These are phyloP conservation scores for Lasioglossum figueresi DNA, from an alignment of 2,888 invertebrate genomes.

Conservation along the genomic window DNA sequence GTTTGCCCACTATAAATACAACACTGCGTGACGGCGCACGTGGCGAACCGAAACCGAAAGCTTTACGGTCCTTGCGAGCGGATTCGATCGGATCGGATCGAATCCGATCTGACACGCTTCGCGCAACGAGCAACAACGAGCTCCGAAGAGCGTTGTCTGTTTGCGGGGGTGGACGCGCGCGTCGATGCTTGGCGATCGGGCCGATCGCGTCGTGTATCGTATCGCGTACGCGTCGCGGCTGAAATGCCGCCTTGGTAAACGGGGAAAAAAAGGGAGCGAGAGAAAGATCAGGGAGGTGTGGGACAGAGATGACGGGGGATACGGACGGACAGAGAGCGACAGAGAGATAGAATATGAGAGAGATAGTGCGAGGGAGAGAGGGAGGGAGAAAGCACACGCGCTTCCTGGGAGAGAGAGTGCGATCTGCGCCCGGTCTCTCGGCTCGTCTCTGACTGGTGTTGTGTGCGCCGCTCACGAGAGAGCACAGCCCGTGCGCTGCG, in stretches of 20 bases:
- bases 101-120: neutral
- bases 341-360: slow-evolving; percentile 28
- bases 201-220: slow-evolving; percentile 33
- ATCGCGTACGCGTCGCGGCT: slow-evolving; percentile 32
- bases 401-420: slow-evolving; percentile 69
- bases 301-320: slow-evolving; percentile 29
- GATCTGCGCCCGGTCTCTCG: slow-evolving; percentile 80
- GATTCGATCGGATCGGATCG: neutral
- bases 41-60: slow-evolving; percentile 28
- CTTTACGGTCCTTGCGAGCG: neutral
- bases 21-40: slow-evolving; percentile 47
- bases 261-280: slow-evolving; percentile 12
- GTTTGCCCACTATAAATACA: slow-evolving; percentile 56
- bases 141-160: neutral
- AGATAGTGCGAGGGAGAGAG: slow-evolving; percentile 34
- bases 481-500: slow-evolving; percentile 75
- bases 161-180: slow-evolving; percentile 25
- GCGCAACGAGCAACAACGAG: neutral
- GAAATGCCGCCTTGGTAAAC: slow-evolving; percentile 22
- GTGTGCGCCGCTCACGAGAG: slow-evolving; percentile 79
- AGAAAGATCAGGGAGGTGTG: slow-evolving; percentile 15
- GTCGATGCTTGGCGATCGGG: slow-evolving; percentile 13
- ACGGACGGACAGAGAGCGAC: slow-evolving; percentile 25
- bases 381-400: slow-evolving; percentile 66
- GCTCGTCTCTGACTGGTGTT: slow-evolving; percentile 81